Base-by-base conservation (phyloP, 2,888 invertebrate genomes). In the Lasioglossum morio region DNA sequence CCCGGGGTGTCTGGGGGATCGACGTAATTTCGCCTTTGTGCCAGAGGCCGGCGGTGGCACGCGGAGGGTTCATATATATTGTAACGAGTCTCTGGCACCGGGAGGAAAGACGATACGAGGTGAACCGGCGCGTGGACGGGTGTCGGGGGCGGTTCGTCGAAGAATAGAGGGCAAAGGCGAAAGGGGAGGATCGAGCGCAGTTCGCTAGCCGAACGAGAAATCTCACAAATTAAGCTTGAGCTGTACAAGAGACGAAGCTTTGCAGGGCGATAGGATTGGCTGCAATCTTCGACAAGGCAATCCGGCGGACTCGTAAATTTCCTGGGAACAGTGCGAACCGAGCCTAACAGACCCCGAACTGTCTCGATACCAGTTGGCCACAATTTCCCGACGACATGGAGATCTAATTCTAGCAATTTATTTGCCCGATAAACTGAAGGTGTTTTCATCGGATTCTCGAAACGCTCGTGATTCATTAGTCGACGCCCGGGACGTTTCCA, bases 191-290 rank as follows among this genome's bases (percentile, higher is more conserved):
- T 74, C 63, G 81, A 72, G 72, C 66, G 57, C 8, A 57, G 57
- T n/a, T 57, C n/a, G 66, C 66, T 69, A 74, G 78, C 80, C 81
- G 88, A 91, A 85, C 84, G 83, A 87, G 90, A 91, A 90, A 87
- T 93, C 92, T 92, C 92, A 89, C 94, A 94, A 94, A 94, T 94
- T 94, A 94, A 94, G 89, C 94, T 92, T 87, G 87, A 90, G 86
- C 92, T 91, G 87, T 86, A 86, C 85, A 84, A 81, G 86, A 85
- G 82, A 89, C 89, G 93, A 89, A 90, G 91, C 92, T 93, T 90
- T 89, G 90, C 87, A 83, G 69, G 78, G 89, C 89, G 90, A 90
- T 92, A 92, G 92, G 92, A 93, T 92, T 93, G 92, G 90, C 91
- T 92, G 92, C 92, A 94, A 94, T 94, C 93, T 94, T 93, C 93